A percentile compares a stretch with the other conserved stretches of the same genome.
These are phyloP conservation scores for Nymphalis polychloros DNA, from an alignment of 2,888 invertebrate genomes.

Conservation along the genomic window DNA sequence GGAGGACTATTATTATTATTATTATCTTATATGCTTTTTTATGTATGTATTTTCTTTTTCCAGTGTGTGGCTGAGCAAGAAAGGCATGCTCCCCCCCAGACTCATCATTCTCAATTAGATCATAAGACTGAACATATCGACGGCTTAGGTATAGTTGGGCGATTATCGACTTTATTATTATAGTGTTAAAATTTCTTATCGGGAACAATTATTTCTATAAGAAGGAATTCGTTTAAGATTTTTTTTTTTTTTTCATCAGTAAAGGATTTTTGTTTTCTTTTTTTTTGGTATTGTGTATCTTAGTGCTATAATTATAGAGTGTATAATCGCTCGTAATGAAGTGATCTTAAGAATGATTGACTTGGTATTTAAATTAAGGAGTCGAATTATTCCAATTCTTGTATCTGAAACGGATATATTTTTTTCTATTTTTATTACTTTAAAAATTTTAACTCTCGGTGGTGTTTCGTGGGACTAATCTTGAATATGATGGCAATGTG, in stretches of 20 bases:
- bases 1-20: too few species aligned
- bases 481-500: background rate
- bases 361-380: slow-evolving; percentile 9
- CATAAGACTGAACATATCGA: slow-evolving; percentile 26
- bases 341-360: slow-evolving; percentile 1
- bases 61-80: slow-evolving; percentile 87
- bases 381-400: background rate
- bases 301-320: background rate
- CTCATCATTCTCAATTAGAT: slow-evolving; percentile 44
- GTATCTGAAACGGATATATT: background rate
- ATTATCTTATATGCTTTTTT: too few species aligned
- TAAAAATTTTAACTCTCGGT: background rate
- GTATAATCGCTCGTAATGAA: background rate
- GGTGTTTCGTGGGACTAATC: background rate
- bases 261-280: background rate
- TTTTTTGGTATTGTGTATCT: background rate
- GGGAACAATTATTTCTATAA: background rate
- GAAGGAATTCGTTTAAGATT: too few species aligned
- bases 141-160: slow-evolving; percentile 12
- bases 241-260: background rate
- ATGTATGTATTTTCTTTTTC: slow-evolving; percentile 42
- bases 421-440: background rate
- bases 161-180: slow-evolving; percentile 21
- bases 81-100: slow-evolving; percentile 70
- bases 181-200: background rate